Conservation (phyloP, 2,113 vertebrate species). For the Neopipo cinnamomea region DNA sequence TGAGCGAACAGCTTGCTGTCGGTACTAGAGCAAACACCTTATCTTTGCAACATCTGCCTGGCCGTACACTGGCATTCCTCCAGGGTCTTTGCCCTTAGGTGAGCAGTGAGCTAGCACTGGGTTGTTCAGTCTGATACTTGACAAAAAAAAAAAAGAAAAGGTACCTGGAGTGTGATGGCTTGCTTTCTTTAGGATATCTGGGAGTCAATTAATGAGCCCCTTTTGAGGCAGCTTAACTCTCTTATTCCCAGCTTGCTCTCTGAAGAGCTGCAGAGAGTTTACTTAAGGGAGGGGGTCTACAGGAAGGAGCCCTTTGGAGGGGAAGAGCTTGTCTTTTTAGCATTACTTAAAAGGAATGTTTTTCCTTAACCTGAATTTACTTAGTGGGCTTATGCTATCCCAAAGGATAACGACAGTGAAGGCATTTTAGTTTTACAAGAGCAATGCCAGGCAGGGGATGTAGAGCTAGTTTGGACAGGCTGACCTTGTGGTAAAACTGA, state of each 20-base stretch:
- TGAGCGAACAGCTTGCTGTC: not conserved
- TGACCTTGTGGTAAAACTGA: not conserved
- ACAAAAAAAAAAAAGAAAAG: not conserved
- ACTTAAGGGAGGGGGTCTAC: not conserved
- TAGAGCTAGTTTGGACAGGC: not conserved
- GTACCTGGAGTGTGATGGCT: not conserved
- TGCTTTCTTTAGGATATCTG: not conserved
- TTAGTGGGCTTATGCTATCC: not conserved
- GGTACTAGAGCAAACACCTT: not conserved
- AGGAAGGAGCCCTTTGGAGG: not conserved
- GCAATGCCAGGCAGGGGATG: not conserved
- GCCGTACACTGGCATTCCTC: not conserved
- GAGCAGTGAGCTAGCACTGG: not conserved
- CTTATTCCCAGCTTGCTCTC: not conserved
- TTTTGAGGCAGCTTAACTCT: not conserved
- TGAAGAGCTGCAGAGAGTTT: not conserved
- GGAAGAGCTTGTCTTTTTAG: not conserved
- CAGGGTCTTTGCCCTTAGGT: not conserved
- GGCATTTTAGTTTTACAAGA: not conserved
- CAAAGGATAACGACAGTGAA: not conserved
- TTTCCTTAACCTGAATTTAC: not conserved
- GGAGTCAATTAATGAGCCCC: not conserved
- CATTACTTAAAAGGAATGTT: not conserved
- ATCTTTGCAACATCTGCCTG: not conserved
- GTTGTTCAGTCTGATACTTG: not conserved